phyloP scores from a whole-genome alignment of 2,888 invertebrate genomes.

The Diachrysia chrysitis region DNA sequence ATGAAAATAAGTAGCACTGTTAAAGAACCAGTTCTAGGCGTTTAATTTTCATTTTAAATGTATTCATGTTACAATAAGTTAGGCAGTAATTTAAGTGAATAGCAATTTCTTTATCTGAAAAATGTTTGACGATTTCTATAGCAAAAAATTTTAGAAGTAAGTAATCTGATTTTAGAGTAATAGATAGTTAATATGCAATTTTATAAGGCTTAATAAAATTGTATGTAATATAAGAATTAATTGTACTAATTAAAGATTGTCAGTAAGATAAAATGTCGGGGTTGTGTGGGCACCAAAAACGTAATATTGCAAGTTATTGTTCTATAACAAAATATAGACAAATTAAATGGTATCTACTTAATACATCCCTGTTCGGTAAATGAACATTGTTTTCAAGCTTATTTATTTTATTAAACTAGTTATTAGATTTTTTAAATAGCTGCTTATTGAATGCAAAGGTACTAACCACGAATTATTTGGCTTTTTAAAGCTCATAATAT shows the following conservation, averaged over 20 bases:
- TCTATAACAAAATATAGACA: conserved; percentile 12
- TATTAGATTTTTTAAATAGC: conserved; percentile 12
- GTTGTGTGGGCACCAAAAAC: conserved; percentile 59
- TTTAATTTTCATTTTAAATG: conserved; percentile 21
- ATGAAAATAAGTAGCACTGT: conserved; percentile 16
- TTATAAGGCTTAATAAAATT: conserved; percentile 53
- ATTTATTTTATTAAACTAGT: conserved; percentile 24
- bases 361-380: conserved; percentile 31
- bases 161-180: conserved; percentile 40
- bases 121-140: conserved; percentile 32
- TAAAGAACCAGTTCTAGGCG: conserved; percentile 20
- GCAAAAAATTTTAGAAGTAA: too few relatives aligned
- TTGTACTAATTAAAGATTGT: conserved; percentile 20
- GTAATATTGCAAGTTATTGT: conserved; percentile 33
- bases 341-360: conserved; percentile 23
- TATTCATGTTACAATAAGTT: conserved; percentile 16
- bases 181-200: conserved; percentile 49
- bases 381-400: conserved; percentile 19
- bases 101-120: conserved; percentile 33
- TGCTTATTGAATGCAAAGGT: conserved; percentile 11
- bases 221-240: conserved; percentile 30
- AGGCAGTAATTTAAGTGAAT: conserved; percentile 8
- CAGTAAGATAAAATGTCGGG: conserved; percentile 39
- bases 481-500: background rate
- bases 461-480: conserved; percentile 1